These are phyloP conservation scores for Tringa solitaria DNA, from an alignment of 2,113 vertebrate genomes.

Conservation along the genomic window DNA sequence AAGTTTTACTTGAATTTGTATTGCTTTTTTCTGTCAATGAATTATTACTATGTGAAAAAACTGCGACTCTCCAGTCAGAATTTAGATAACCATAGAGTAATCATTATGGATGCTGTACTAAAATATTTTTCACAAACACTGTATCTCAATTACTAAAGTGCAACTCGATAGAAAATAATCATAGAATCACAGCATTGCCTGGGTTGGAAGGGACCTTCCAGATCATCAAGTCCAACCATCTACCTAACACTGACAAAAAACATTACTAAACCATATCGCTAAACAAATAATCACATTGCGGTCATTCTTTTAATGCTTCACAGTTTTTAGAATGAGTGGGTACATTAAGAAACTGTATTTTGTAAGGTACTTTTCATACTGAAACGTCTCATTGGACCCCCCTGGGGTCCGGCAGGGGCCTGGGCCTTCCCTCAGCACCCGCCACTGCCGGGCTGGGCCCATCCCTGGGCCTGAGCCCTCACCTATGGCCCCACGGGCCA, in stretches of 20 bases:
- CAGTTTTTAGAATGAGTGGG: background rate
- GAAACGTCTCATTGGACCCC: background rate
- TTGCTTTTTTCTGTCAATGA: background rate
- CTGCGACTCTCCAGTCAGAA: background rate
- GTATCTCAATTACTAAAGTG: background rate
- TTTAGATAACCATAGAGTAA: background rate
- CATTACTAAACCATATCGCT: background rate
- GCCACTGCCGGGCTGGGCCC: rapidly evolving
- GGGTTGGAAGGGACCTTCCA: background rate
- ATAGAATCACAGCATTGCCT: background rate
- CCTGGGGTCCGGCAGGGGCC: background rate
- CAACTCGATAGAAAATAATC: background rate
- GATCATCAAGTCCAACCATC: background rate
- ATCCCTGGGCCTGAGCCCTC: rapidly evolving
- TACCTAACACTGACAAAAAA: background rate
- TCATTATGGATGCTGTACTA: background rate
- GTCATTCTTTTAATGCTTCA: background rate
- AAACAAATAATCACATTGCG: background rate
- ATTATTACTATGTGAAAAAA: background rate
- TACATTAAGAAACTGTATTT: background rate
- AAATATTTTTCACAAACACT: background rate
- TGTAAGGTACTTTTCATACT: background rate
- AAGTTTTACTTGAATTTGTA: background rate
- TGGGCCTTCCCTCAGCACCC: rapidly evolving
- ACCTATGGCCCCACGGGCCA: background rate